Evolutionary conservation across 2,888 invertebrate genomes (phyloP), one percentile per base, ranked within the genome.

Genomic region (Macroteleia sp.): DNA sequence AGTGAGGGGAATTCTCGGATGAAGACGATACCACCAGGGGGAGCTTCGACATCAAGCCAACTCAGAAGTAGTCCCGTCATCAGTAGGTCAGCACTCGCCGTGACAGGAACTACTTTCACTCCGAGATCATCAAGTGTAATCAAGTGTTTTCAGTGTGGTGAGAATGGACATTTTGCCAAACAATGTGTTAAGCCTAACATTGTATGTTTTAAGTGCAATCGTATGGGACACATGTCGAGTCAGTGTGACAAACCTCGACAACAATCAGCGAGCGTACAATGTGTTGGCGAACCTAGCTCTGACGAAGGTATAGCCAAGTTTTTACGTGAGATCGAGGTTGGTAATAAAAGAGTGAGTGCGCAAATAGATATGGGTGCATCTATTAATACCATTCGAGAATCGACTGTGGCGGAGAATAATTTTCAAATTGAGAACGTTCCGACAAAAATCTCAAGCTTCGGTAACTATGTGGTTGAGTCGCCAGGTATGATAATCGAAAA

Each of bases 301-400:
- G 32, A 32, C 32, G n/a, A n/a, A n/a, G 6, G n/a, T n/a, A n/a
- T 32, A 6, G 32, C 6, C 32, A 57, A 57, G 16, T 57, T 57
- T 9, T 12, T 41, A 12, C 28, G 44, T 2, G 6, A 42, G 9
- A 14, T 57, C 10, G n/a, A 19, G n/a, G 19, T 57, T 2, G 57
- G 42, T 2, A n/a, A n/a, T 1, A 1, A 22, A 19, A 4, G 16
- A 12, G 12, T 44, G 17, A 22, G 12, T 9, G 62, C 62, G 8
- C 48, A 46, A 9, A 62, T 62, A 32, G 62, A 62, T 32, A 62
- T 62, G 48, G 62, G 48, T 12, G 62, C 62, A 9, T 62, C 62
- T 0, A 34, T 50, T 0, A 62, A 62, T 17, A 62, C 50, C 3
- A 50, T 62, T 16, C 6, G 14, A 10, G 16, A 54, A 36, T 14